Conservation (phyloP, 2,888 invertebrate genomes). For the Aphodius sticticus region DNA sequence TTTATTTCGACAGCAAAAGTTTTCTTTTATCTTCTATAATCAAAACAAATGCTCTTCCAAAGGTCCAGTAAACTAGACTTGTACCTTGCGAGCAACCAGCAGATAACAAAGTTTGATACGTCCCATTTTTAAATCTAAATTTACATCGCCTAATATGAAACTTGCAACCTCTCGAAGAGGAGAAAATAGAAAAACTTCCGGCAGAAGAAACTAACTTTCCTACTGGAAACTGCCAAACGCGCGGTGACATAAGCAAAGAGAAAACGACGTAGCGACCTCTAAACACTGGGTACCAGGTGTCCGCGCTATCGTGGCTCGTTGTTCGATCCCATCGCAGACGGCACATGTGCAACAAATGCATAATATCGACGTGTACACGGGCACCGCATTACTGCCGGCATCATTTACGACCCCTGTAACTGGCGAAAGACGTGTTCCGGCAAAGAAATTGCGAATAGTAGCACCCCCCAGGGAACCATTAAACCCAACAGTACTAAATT, state of each 20-base stretch:
- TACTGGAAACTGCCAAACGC: not conserved
- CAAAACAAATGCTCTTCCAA: too few relatives aligned
- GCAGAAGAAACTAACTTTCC: not conserved
- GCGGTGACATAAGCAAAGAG: not conserved
- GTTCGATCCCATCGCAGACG: not conserved
- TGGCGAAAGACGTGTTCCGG: not conserved
- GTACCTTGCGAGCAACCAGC: too few relatives aligned
- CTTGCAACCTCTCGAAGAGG: not conserved
- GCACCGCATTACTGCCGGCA: not conserved
- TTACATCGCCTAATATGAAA: not conserved
- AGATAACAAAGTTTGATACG: too few relatives aligned
- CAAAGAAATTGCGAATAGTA: constrained; percentile 4
- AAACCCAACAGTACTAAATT: not conserved
- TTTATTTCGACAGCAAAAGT: too few relatives aligned
- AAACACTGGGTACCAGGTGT: not conserved
- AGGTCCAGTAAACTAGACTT: too few relatives aligned
- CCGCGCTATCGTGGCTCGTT: not conserved
- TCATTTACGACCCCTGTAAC: not conserved
- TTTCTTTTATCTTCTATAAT: too few relatives aligned
- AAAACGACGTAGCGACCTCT: not conserved
- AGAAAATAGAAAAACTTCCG: not conserved
- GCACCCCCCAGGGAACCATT: not conserved
- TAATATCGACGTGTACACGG: not conserved
- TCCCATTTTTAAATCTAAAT: not conserved
- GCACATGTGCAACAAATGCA: constrained; percentile 4